phyloP scores from a whole-genome alignment of 2,113 vertebrate species.

The Micronycteris hirsuta region DNA sequence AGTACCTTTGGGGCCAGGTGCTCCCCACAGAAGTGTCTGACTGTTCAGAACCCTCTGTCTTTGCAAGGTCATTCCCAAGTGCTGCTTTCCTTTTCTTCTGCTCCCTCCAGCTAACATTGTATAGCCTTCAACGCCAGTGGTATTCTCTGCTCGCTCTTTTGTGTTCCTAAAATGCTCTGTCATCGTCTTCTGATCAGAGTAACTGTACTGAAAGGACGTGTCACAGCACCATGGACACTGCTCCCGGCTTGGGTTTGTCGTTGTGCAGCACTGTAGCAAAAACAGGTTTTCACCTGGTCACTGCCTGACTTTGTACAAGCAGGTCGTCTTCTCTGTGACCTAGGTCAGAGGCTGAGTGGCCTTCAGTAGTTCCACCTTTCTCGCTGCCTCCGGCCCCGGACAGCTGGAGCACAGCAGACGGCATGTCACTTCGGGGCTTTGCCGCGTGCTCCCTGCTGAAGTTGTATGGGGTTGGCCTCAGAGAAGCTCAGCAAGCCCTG shows the following conservation, averaged over 20 bases:
- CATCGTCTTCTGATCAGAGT: neutral
- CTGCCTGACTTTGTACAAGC: neutral
- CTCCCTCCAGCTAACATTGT: fast-evolving
- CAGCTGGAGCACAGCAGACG: neutral
- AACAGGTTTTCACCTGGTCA: neutral
- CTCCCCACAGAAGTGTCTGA: neutral
- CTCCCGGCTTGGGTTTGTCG: neutral
- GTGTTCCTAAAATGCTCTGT: neutral
- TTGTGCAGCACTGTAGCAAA: neutral
- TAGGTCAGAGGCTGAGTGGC: neutral
- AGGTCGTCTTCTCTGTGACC: neutral
- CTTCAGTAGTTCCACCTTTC: fast-evolving
- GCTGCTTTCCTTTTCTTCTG: neutral
- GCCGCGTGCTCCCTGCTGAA: neutral
- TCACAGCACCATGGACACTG: neutral
- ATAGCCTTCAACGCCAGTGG: neutral
- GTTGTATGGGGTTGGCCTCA: neutral
- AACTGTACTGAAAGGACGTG: neutral
- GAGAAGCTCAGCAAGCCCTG: neutral
- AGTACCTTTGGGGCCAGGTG: neutral
- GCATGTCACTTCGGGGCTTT: neutral
- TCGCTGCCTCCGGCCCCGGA: neutral
- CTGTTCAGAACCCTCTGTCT: neutral
- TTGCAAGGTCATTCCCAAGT: neutral
- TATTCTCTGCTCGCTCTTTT: neutral